Percentiles rank a stretch among this genome's conserved stretches.
Conservation (phyloP, 2,797 vertebrate species). For the Selene dorsalis region DNA sequence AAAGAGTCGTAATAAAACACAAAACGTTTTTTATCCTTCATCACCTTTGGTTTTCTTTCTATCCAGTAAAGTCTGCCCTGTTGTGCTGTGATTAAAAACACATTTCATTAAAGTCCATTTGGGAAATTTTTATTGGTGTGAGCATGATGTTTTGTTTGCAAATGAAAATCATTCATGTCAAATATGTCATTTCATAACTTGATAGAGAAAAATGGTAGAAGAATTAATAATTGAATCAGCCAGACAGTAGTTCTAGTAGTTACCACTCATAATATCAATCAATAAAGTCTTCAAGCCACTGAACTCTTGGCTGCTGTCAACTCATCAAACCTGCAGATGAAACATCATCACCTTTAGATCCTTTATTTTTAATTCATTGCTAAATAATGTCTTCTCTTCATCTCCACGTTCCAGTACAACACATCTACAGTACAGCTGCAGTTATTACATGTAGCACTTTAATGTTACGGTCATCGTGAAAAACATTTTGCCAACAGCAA, state of each 20-base stretch:
- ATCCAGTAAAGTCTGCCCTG: slow-evolving; percentile 64
- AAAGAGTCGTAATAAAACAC: slow-evolving; percentile 15
- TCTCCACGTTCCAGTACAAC: too few relatives aligned
- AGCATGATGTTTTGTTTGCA: slow-evolving; percentile 22
- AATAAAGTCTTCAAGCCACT: neutral
- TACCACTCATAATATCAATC: neutral
- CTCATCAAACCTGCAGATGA: neutral
- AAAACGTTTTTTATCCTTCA: slow-evolving; percentile 32
- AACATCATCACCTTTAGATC: neutral
- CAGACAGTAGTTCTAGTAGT: neutral
- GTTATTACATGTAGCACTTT: neutral
- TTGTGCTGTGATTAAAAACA: slow-evolving; percentile 42
- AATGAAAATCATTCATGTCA: neutral
- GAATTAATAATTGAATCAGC: neutral
- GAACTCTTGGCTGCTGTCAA: neutral
- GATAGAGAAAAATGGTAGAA: neutral
- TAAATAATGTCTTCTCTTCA: neutral
- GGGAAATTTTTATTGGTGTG: slow-evolving; percentile 28
- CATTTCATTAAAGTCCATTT: slow-evolving; percentile 74
- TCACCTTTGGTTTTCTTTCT: slow-evolving; percentile 70
- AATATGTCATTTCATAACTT: neutral
- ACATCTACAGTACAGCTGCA: neutral
- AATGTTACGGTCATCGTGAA: neutral
- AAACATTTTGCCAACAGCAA: neutral
- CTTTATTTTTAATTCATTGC: neutral